Percentiles rank a stretch among this genome's conserved stretches.
These are phyloP conservation scores for Syngnathus floridae DNA, from an alignment of 2,113 vertebrate species.

Conservation along the genomic window DNA sequence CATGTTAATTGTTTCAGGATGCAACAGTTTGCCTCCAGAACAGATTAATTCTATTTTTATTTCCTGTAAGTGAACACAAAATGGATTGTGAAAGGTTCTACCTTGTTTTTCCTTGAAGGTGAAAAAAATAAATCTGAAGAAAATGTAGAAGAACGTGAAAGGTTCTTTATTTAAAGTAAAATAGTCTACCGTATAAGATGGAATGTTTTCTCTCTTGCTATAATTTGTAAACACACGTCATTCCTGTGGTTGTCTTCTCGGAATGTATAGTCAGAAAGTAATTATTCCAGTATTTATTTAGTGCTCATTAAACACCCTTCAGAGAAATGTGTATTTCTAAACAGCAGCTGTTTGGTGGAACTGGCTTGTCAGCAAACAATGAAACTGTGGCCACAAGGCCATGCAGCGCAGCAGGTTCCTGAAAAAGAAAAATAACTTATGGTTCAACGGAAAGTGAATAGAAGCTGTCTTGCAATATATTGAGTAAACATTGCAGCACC, in stretches of 20 bases:
- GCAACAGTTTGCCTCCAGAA: background rate
- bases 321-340: constrained; percentile 10
- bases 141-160: background rate
- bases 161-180: background rate
- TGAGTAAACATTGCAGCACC: constrained; percentile 40
- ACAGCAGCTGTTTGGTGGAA: constrained; percentile 31
- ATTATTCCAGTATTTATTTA: background rate
- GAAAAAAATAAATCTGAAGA: no score
- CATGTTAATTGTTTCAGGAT: background rate
- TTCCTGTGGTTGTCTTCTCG: background rate
- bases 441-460: constrained; percentile 44
- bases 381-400: constrained; percentile 43
- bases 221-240: background rate
- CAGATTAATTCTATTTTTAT: background rate
- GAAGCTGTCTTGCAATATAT: constrained; percentile 45
- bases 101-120: no score
- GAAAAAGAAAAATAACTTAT: constrained; percentile 37
- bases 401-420: constrained; percentile 48
- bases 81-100: no score
- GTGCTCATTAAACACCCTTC: constrained; percentile 1
- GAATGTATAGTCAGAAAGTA: background rate
- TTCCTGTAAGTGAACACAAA: no score
- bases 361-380: constrained; percentile 37
- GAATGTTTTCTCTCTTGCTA: background rate
- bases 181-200: no score